Base-by-base conservation (phyloP, 30 jellyfish, hydroid and myxozoan species). In the Rhopilema esculentum region DNA sequence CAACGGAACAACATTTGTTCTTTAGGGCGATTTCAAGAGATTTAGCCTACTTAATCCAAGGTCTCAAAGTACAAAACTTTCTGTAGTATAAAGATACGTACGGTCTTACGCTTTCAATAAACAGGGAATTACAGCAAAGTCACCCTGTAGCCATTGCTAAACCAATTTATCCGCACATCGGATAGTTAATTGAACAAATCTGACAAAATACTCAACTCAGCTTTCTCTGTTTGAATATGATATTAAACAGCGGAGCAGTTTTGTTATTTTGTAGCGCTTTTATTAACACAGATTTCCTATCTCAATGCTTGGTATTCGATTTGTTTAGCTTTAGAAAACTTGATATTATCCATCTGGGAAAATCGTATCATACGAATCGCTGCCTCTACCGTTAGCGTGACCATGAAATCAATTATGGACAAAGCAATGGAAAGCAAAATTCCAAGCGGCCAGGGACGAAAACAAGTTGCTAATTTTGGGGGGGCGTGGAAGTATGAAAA, bases 61-160 rank as follows among this genome's bases (percentile, higher is more conserved):
- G 57, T 40, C 57, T 40, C 12, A 40, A 40, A 40, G 57, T 40
- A 40, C 57, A 40, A 40, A 40, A 40, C 6, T 40, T 40, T 6
- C 57, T 40, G 57, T 12, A 40, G 57, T 12, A 2, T 12, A 40
- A 40, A 12, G 12, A n/a, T n/a, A n/a, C n/a, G n/a, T 40, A 2
- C 12, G 57, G 57, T 40, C 12, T 12, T 40, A 12, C 57, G 57
- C 57, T 12, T 40, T 40, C 12, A 12, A 40, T 69, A 73, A 73
- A 73, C 51, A 73, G 22, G 84, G 84, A 32, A 30, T 32, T 31
- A 33, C 15, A 20, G 31, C 69, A 73, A 73, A 73, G 84, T 33
- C 69, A 40, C 40, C 8, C 51, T 73, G 15, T 28, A 70, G 32
- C 80, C 80, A 24, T 57, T 30, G 49, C 16, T 17, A 70, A 24